Evolutionary conservation across 1,140 invertebrate species (phyloP), one percentile per base, ranked within the genome.

Genomic region (Pristionchus pacificus): DNA sequence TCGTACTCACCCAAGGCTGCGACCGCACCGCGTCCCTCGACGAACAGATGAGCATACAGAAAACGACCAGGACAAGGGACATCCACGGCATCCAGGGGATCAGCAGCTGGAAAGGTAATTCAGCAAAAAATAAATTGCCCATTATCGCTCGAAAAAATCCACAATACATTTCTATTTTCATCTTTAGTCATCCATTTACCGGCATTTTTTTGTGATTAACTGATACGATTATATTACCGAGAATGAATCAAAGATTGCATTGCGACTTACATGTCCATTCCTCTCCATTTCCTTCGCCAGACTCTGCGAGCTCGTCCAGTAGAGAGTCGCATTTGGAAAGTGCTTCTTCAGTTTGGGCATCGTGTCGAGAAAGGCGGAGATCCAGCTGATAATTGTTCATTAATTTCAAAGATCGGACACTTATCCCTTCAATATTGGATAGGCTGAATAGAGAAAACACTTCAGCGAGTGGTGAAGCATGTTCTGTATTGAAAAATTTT

Each of bases 11-110:
- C 24, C 78, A 81, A 3, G 79, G 79, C 65, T 80, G 79, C 13
- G 79, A 80, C 27, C 65, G 55, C 3, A 80, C 75, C 10, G 64
- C 60, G 33, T 81, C 73, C 10, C 55, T 61, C 19, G 49, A 58
- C 10, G 67, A 79, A 63, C 79, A 80, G 29, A 75, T 71, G 15
- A 77, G 31, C 58, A 75, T 73, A 69, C 79, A 80, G 61, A 80
- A 80, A 13, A 72, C 64, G 30, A 81, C 69, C 6, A 80, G 69
- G 31, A 79, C 62, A n/a, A 77, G 57, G 1, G 77, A 69, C 64
- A 80, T 78, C 75, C 75, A 80, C 1, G 79, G 79, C 75, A 80
- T 80, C 77, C 78, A 80, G 24, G 79, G 79, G 55, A 80, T 66
- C 55, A 80, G 59, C 3, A 80, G 66, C 77, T 77, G 38, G 25